Base-by-base conservation (phyloP, 1,140 invertebrate genomes). In the Metopolophium dirhodum region DNA sequence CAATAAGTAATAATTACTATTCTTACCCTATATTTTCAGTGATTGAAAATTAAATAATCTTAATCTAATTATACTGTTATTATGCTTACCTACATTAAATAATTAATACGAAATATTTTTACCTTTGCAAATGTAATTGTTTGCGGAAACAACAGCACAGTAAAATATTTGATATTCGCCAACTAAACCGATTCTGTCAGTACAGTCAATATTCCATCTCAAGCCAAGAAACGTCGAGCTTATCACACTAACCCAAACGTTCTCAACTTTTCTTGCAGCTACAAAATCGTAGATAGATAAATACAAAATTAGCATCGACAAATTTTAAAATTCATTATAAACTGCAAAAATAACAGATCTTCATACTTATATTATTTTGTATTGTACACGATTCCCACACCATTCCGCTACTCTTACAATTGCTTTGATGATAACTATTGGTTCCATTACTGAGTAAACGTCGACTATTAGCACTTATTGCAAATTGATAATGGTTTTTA, bases 311-410 rank as follows among this genome's bases (percentile, higher is more conserved):
- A 77, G 18, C 1, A 77, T 77, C 6, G 4, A 77, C 18, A n/a
- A 77, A 77, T n/a, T 77, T n/a, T 35, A 77, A 7, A 18, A 77
- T 77, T n/a, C 11, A 77, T n/a, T 18, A 77, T 4, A n/a, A 77
- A 77, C 11, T n/a, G 7, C 11, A 77, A 77, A 77, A 77, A 77
- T 18, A n/a, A 77, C 1, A 77, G 14, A 77, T n/a, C 4, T 77
- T 77, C 4, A n/a, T 77, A 77, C 61, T 77, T 77, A n/a, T n/a
- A 77, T 77, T 77, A 77, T 77, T 77, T 77, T 77, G 61, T 77
- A 77, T 77, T 77, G 61, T 77, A n/a, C 61, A 77, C 1, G 61
- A 77, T 77, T 77, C 61, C 61, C 61, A 77, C 30, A 77, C 61
- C 61, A 77, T 77, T n/a, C 61, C 61, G 3, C 61, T 77, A 77